A percentile compares a stretch with the other conserved stretches of the same genome.
These are phyloP conservation scores for Scophthalmus maximus DNA, from an alignment of 2,113 vertebrate species.

Conservation along the genomic window DNA sequence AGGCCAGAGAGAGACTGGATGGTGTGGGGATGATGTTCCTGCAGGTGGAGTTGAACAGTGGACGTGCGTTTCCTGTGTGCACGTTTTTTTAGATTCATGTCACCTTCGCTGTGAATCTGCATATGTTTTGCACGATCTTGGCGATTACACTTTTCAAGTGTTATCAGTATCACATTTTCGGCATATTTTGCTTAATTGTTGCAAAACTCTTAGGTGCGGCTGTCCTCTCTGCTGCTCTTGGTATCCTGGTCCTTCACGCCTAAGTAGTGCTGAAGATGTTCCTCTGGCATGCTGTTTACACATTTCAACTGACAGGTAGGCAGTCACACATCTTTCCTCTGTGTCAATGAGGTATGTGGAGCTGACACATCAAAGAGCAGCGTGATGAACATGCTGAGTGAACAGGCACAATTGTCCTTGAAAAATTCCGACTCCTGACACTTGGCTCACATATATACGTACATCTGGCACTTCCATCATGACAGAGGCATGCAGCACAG, in stretches of 20 bases:
- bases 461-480: constrained; percentile 61
- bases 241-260: background rate
- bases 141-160: background rate
- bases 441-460: constrained; percentile 27
- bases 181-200: constrained; percentile 6
- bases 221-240: background rate
- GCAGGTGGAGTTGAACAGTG: background rate
- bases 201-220: background rate
- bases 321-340: constrained; percentile 15
- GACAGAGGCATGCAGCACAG: constrained; percentile 40
- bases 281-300: constrained; percentile 30
- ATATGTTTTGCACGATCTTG: background rate
- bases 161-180: background rate
- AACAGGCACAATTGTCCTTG: constrained; percentile 42
- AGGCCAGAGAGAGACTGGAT: constrained; percentile 9
- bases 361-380: constrained; percentile 57
- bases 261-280: constrained; percentile 4
- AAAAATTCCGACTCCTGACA: constrained; percentile 39
- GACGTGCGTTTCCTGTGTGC: background rate
- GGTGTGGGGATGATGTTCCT: background rate
- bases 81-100: background rate
- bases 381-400: background rate
- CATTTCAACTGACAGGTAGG: constrained; percentile 26
- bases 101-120: background rate
- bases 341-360: constrained; percentile 35